Percentiles rank a stretch among this genome's conserved stretches.
Evolutionary conservation across 1,140 invertebrate genomes (phyloP).

Genomic region (Gonioctena quinquepunctata): DNA sequence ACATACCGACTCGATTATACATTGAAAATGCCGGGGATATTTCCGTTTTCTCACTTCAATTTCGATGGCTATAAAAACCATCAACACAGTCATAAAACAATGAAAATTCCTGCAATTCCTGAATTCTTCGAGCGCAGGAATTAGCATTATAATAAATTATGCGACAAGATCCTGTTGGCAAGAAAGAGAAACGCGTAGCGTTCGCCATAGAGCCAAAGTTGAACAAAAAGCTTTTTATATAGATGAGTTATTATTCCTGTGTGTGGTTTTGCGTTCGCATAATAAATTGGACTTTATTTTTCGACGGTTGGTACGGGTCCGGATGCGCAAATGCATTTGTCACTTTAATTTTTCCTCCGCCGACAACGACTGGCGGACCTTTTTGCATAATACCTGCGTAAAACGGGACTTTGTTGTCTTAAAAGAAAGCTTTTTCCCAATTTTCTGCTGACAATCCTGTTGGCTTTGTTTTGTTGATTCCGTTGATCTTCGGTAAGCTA

Average conservation of each 20-base stretch:
- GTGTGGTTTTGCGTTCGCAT: conserved; percentile 37
- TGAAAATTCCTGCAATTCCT: neutral
- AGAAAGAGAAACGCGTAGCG: neutral
- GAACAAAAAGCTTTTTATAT: conserved; percentile 31
- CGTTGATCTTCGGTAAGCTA: too few relatives aligned
- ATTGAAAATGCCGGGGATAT: too few relatives aligned
- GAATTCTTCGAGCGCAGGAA: too few relatives aligned
- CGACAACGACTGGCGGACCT: neutral
- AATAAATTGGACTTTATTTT: conserved; percentile 38
- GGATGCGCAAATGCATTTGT: conserved; percentile 39
- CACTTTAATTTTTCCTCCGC: conserved; percentile 36
- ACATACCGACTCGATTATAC: too few relatives aligned
- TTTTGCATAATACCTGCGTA: conserved; percentile 28
- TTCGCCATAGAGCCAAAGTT: conserved; percentile 19
- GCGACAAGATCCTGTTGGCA: neutral
- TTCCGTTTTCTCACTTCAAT: too few relatives aligned
- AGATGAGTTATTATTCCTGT: conserved; percentile 38
- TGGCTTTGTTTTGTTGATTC: too few relatives aligned
- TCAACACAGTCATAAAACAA: neutral
- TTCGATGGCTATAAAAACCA: neutral
- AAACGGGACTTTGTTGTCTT: neutral
- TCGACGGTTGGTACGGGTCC: neutral
- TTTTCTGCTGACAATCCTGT: too few relatives aligned
- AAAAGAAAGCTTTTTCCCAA: too few relatives aligned
- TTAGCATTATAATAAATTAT: neutral